phyloP scores from a whole-genome alignment of 2,888 invertebrate genomes.

The Dynastes maya region DNA sequence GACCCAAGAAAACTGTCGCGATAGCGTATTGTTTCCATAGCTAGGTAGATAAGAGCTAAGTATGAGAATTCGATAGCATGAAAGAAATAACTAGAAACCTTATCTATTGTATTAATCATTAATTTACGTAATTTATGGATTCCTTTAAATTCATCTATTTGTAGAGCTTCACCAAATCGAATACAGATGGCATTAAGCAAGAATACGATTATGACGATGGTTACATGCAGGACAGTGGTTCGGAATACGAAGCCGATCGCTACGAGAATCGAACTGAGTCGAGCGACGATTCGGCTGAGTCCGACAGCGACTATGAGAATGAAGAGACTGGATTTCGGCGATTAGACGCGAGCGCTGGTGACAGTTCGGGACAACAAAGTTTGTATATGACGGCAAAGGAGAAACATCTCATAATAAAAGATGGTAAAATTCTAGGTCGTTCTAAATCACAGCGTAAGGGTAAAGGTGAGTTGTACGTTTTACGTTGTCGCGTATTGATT shows the following conservation, averaged over 20 bases:
- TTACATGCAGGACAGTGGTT: conserved; percentile 66
- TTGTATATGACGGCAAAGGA: conserved; percentile 89
- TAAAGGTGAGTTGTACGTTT: conserved; percentile 59
- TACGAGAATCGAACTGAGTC: conserved; percentile 73
- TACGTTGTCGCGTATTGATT: not conserved
- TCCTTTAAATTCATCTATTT: not conserved
- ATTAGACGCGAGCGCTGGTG: conserved; percentile 70
- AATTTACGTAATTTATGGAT: too few relatives aligned
- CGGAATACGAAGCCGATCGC: conserved; percentile 67
- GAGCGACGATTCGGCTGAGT: conserved; percentile 68
- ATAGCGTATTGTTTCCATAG: too few relatives aligned
- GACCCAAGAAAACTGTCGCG: too few relatives aligned
- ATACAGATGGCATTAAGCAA: conserved; percentile 48
- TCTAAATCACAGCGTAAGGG: conserved; percentile 81
- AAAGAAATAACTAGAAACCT: too few relatives aligned
- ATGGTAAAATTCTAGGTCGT: conserved; percentile 79
- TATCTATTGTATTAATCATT: too few relatives aligned
- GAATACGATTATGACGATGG: conserved; percentile 59
- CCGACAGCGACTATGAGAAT: conserved; percentile 67
- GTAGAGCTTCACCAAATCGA: conserved; percentile 48
- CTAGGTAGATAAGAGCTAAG: too few relatives aligned
- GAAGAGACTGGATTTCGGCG: conserved; percentile 71
- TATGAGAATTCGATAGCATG: too few relatives aligned
- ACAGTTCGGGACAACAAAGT: conserved; percentile 70
- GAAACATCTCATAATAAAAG: conserved; percentile 80